Conservation (phyloP, 1,140 invertebrate species). For the Phortica variegata region DNA sequence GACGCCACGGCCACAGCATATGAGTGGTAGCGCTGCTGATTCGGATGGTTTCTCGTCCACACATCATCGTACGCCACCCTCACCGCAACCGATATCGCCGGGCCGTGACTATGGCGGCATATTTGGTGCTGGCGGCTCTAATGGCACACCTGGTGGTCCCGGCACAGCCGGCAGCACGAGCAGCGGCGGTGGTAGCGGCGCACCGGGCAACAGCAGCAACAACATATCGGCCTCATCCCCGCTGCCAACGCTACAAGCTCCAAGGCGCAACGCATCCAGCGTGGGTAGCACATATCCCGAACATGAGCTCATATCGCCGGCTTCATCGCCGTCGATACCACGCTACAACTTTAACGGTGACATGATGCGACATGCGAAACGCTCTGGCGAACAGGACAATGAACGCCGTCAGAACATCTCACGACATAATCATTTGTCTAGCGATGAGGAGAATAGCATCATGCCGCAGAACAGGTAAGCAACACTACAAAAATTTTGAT, state of each 20-base stretch:
- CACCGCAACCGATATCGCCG: slow-evolving; percentile 51
- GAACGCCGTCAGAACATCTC: slow-evolving; percentile 43
- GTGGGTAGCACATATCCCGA: slow-evolving; percentile 55
- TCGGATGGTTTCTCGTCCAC: slow-evolving; percentile 46
- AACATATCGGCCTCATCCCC: slow-evolving; percentile 53
- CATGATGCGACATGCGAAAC: slow-evolving; percentile 50
- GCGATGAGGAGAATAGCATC: slow-evolving; percentile 56
- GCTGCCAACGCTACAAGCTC: slow-evolving; percentile 44
- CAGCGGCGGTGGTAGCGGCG: slow-evolving; percentile 32
- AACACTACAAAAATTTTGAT: neutral
- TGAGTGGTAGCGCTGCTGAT: slow-evolving; percentile 23
- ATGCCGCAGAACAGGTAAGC: slow-evolving; percentile 53
- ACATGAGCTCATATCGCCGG: slow-evolving; percentile 56
- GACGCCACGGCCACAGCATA: slow-evolving; percentile 45
- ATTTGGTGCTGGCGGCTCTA: slow-evolving; percentile 29
- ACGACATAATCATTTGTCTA: slow-evolving; percentile 50
- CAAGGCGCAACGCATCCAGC: slow-evolving; percentile 45
- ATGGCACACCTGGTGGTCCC: slow-evolving; percentile 32
- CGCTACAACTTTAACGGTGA: slow-evolving; percentile 54
- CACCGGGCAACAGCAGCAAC: slow-evolving; percentile 25
- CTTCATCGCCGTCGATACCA: slow-evolving; percentile 54
- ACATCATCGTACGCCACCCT: slow-evolving; percentile 51
- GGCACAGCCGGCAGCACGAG: slow-evolving; percentile 41
- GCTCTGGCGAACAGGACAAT: slow-evolving; percentile 37
- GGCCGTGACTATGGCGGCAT: slow-evolving; percentile 51